These are phyloP conservation scores for Myrmecophaga tridactyla DNA, from an alignment of 2,113 vertebrate species.

Conservation along the genomic window DNA sequence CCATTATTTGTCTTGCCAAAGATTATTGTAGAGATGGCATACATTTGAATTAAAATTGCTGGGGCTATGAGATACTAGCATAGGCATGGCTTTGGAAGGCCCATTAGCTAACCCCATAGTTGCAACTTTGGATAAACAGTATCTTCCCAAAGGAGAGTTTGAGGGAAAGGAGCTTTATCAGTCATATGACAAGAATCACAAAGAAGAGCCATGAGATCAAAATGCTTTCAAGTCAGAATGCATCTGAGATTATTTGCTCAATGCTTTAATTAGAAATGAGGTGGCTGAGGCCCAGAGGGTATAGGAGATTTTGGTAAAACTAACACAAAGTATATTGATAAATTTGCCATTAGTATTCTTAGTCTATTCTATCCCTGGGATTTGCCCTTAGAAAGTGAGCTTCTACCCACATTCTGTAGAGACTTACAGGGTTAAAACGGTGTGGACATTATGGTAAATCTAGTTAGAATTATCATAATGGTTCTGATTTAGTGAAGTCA, in stretches of 20 bases:
- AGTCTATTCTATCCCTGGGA: background rate
- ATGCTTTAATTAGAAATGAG: background rate
- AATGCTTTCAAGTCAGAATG: background rate
- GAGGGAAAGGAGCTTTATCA: background rate
- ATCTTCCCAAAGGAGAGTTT: background rate
- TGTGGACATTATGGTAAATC: background rate
- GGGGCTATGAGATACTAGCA: background rate
- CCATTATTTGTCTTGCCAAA: background rate
- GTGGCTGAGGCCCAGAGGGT: background rate
- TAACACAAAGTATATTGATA: background rate
- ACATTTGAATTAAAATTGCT: background rate
- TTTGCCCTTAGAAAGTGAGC: background rate
- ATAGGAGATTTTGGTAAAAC: background rate
- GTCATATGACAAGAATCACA: background rate
- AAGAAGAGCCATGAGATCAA: background rate
- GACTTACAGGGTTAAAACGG: background rate
- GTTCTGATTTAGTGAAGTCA: no score
- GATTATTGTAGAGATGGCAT: background rate
- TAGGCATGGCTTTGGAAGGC: background rate
- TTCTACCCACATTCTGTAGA: background rate
- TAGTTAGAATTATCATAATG: no score
- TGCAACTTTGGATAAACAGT: background rate
- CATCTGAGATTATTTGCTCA: background rate
- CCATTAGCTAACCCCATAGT: background rate
- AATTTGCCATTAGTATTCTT: background rate